These are phyloP conservation scores for Rhynchomys soricoides DNA, from an alignment of 2,113 vertebrate species.

Conservation along the genomic window DNA sequence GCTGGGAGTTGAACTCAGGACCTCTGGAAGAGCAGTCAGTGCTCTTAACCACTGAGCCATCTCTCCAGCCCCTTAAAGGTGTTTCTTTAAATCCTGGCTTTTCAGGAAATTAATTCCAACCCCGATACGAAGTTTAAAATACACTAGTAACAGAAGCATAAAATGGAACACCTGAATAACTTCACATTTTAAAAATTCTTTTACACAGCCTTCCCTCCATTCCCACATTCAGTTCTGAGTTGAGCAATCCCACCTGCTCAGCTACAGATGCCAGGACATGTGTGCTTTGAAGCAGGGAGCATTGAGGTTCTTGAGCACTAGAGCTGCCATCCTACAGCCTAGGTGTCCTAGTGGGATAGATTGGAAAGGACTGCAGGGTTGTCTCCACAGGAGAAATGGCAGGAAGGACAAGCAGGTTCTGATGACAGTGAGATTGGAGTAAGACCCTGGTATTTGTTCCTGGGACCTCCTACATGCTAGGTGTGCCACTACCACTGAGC, in stretches of 20 bases:
- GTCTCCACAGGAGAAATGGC: not conserved
- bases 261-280: too few species aligned
- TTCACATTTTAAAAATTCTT: not conserved
- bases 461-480: not conserved
- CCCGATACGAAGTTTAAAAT: not conserved
- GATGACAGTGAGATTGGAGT: not conserved
- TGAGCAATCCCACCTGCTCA: fast-evolving
- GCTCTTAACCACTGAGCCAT: not conserved
- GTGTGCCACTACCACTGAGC: not conserved
- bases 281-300: not conserved
- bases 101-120: not conserved
- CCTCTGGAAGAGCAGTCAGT: not conserved
- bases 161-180: not conserved
- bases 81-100: not conserved
- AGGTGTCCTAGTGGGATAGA: not conserved
- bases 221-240: not conserved
- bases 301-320: not conserved
- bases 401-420: not conserved
- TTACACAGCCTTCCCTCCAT: not conserved
- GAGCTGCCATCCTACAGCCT: not conserved
- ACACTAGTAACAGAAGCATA: not conserved
- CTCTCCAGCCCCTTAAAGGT: not conserved
- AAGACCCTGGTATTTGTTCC: not conserved
- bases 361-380: not conserved
- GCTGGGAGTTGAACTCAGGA: too few species aligned